Conservation (phyloP, 2,888 invertebrate genomes). For the Drosophila pegasa region DNA sequence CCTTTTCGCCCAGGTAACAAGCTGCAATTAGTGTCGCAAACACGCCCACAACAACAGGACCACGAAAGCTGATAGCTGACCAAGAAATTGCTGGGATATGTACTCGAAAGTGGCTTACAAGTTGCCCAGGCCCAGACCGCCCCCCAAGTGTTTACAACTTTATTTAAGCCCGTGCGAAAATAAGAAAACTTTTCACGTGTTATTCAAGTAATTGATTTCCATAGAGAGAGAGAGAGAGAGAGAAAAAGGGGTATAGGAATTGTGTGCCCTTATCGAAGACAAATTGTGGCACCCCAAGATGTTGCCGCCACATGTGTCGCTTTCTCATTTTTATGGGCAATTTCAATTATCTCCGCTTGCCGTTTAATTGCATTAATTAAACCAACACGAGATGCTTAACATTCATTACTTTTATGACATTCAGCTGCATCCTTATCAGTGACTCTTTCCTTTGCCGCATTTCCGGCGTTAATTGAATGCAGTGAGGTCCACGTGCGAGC, state of each 20-base stretch:
- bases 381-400: slow-evolving; percentile 71
- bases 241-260: not conserved
- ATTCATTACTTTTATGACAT: slow-evolving; percentile 66
- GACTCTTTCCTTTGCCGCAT: slow-evolving; percentile 48
- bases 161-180: slow-evolving; percentile 33
- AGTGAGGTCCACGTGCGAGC: slow-evolving; percentile 37
- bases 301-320: slow-evolving; percentile 29
- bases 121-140: slow-evolving; percentile 36
- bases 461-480: slow-evolving; percentile 75
- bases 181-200: not conserved
- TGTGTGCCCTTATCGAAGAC: slow-evolving; percentile 2
- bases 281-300: slow-evolving; percentile 1
- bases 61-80: slow-evolving; percentile 37
- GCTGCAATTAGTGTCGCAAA: slow-evolving; percentile 67
- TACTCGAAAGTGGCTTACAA: slow-evolving; percentile 56
- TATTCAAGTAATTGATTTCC: slow-evolving; percentile 13
- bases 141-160: slow-evolving; percentile 59
- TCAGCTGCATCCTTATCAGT: slow-evolving; percentile 63
- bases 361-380: slow-evolving; percentile 78
- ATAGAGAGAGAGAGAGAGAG: not conserved
- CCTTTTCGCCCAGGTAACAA: slow-evolving; percentile 49
- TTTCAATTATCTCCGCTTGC: slow-evolving; percentile 67
- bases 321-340: slow-evolving; percentile 56
- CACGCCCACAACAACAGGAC: slow-evolving; percentile 58
- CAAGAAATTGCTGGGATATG: slow-evolving; percentile 52